These are phyloP conservation scores for Bilobella aurantiaca DNA, from an alignment of 1,140 invertebrate species.

Conservation along the genomic window DNA sequence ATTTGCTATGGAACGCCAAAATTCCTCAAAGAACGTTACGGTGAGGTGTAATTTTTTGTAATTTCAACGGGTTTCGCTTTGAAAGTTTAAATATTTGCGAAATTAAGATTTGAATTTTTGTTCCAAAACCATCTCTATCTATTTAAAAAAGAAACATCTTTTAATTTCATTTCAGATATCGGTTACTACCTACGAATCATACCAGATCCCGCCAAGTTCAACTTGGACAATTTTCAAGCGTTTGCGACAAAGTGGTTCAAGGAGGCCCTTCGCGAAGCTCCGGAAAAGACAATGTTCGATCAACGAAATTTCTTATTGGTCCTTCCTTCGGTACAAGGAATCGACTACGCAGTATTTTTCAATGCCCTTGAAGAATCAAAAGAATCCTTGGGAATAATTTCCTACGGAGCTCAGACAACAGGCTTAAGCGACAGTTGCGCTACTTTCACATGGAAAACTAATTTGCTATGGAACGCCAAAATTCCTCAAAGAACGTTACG, in stretches of 20 bases:
- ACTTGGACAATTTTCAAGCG: not conserved
- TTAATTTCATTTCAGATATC: constrained; percentile 14
- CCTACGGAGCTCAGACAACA: constrained; percentile 20
- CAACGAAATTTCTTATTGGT: not conserved
- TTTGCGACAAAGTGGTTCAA: constrained; percentile 13
- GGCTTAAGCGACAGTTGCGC: constrained; percentile 24
- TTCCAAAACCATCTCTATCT: too few species aligned
- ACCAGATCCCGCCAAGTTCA: not conserved
- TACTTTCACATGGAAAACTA: constrained; percentile 24
- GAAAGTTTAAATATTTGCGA: too few species aligned
- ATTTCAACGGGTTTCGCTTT: too few species aligned
- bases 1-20: constrained; percentile 22
- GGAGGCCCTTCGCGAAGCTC: not conserved
- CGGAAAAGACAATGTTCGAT: not conserved
- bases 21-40: constrained; percentile 22
- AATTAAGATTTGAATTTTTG: too few species aligned
- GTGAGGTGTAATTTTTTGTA: too few species aligned
- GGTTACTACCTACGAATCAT: constrained; percentile 21
- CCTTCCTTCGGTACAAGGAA: constrained; percentile 3
- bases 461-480: constrained; percentile 22
- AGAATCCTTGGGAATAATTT: constrained; percentile 7
- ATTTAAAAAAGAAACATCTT: too few species aligned
- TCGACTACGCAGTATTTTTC: constrained; percentile 17
- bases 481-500: constrained; percentile 22
- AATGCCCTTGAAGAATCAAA: constrained; percentile 18